phyloP scores from a whole-genome alignment of 2,113 vertebrate genomes.

The Ammodramus savannarum region DNA sequence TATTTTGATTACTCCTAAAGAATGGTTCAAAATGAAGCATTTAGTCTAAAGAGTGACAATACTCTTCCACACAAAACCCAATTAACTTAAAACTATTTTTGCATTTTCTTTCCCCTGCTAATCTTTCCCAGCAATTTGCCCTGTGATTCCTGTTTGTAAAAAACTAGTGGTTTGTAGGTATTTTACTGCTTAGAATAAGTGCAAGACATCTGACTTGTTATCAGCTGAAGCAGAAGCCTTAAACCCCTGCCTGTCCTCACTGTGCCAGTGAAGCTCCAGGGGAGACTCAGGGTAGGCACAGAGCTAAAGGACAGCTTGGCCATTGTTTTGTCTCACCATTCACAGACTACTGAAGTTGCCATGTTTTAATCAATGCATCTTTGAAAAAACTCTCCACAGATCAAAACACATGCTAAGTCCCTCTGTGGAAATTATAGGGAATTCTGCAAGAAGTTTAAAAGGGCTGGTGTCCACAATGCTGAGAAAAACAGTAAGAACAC shows the following conservation, averaged over 20 bases:
- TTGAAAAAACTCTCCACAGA: background rate
- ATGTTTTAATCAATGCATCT: background rate
- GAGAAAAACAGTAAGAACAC: background rate
- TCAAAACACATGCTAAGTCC: background rate
- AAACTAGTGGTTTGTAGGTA: background rate
- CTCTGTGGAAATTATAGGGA: background rate
- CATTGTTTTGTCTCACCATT: background rate
- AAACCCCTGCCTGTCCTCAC: background rate
- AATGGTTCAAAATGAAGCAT: background rate
- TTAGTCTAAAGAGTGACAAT: background rate
- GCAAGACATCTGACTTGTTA: background rate
- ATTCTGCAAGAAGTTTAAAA: background rate
- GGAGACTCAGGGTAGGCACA: rapidly evolving
- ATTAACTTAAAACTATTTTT: background rate
- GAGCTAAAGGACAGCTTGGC: background rate
- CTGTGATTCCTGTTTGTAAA: background rate
- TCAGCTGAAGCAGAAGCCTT: background rate
- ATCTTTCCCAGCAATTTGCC: background rate
- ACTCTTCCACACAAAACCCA: background rate
- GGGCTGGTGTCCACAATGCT: background rate
- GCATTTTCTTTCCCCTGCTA: background rate
- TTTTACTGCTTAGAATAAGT: background rate
- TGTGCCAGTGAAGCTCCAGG: rapidly evolving
- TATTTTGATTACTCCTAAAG: background rate
- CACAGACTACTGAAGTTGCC: background rate